Percentiles rank a stretch among this genome's conserved stretches.
phyloP scores from a whole-genome alignment of 2,797 vertebrate species.

The Pitangus sulphuratus region DNA sequence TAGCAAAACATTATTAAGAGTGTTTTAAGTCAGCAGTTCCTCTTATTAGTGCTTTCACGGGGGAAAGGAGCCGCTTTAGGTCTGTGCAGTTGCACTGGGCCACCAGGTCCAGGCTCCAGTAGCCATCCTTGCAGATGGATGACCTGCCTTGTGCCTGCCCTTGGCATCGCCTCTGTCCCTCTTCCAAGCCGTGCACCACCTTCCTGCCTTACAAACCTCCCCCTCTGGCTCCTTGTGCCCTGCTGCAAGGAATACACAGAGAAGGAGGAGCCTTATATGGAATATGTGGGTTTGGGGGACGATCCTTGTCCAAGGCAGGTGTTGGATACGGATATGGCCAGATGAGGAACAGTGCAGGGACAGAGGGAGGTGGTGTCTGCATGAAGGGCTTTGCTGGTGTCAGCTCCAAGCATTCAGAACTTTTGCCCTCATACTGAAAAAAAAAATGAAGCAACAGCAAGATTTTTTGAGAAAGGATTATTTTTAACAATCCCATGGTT shows the following conservation, averaged over 20 bases:
- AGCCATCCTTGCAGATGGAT: neutral
- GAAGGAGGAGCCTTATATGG: neutral
- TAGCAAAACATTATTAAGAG: conserved; percentile 50
- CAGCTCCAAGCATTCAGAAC: neutral
- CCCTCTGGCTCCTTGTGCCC: neutral
- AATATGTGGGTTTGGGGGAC: rapidly evolving
- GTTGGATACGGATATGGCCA: neutral
- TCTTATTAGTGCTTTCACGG: neutral
- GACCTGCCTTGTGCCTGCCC: neutral
- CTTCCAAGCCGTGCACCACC: neutral
- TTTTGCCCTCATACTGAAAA: neutral
- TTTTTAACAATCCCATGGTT: neutral
- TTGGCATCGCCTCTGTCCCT: neutral
- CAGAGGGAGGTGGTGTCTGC: neutral
- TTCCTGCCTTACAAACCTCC: neutral
- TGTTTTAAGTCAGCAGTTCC: neutral
- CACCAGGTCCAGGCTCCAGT: neutral
- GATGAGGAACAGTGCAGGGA: neutral
- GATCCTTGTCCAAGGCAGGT: neutral
- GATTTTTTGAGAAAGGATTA: neutral
- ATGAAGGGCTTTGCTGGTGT: neutral
- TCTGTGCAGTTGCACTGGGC: neutral
- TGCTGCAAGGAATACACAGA: neutral
- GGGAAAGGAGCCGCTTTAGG: neutral
- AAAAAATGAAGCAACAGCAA: neutral